phyloP scores from a whole-genome alignment of 2,888 invertebrate genomes.

The Trissolcus brochymenae region DNA sequence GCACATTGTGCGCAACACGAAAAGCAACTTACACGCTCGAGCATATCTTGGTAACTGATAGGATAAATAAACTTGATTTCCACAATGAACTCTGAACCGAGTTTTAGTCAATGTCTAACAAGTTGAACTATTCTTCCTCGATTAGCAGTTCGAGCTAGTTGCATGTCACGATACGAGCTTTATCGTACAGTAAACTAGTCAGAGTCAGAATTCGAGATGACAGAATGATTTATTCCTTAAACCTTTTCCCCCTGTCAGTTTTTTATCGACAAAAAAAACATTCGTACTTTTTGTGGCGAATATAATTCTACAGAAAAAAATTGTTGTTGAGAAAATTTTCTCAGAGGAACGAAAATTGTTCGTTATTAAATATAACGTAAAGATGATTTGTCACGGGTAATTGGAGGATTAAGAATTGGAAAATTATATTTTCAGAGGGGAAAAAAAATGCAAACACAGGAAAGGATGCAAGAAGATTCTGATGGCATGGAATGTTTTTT shows the following conservation, averaged over 20 bases:
- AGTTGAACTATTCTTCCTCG: constrained; percentile 42
- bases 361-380: no score
- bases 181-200: constrained; percentile 41
- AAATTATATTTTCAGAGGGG: background rate
- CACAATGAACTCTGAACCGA: constrained; percentile 45
- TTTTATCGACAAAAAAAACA: constrained; percentile 17
- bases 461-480: background rate
- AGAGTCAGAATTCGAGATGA: constrained; percentile 39
- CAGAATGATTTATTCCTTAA: constrained; percentile 32
- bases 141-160: constrained; percentile 28
- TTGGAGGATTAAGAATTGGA: no score
- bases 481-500: background rate
- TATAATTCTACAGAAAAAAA: background rate
- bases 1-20: constrained; percentile 1
- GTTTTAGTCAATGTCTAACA: constrained; percentile 42
- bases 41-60: constrained; percentile 15
- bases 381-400: no score
- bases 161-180: constrained; percentile 15
- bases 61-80: constrained; percentile 38
- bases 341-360: background rate
- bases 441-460: background rate
- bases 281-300: background rate
- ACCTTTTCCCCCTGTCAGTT: constrained; percentile 11
- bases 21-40: constrained; percentile 15
- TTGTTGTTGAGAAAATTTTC: no score